Conservation (phyloP, 2,888 invertebrate species). For the Temnothorax unifasciatus region DNA sequence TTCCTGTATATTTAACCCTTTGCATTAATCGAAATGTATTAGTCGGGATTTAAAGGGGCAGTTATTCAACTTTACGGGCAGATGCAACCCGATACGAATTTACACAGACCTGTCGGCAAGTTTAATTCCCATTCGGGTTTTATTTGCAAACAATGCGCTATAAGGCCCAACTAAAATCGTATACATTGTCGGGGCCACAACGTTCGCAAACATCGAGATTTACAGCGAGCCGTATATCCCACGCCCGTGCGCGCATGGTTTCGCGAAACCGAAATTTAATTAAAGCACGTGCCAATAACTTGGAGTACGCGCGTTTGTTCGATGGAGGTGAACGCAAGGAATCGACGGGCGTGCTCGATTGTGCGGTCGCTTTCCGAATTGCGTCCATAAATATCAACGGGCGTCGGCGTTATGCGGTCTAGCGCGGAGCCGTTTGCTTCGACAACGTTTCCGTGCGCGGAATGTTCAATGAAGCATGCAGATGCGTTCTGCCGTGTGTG, state of each 20-base stretch:
- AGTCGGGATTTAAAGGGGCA: conserved; percentile 32
- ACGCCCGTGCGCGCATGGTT: conserved; percentile 35
- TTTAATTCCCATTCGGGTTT: conserved; percentile 50
- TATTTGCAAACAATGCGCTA: conserved; percentile 57
- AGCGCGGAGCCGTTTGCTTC: conserved; percentile 63
- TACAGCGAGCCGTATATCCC: conserved; percentile 59
- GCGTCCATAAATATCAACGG: conserved; percentile 75
- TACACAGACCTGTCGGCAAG: conserved; percentile 40
- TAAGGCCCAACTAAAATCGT: conserved; percentile 33
- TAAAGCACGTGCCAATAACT: conserved; percentile 65
- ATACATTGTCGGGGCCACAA: conserved; percentile 12
- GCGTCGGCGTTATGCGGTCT: conserved; percentile 58
- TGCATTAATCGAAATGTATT: conserved; percentile 39
- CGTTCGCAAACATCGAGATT: conserved; percentile 38
- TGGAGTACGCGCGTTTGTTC: conserved; percentile 35
- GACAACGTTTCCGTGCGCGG: conserved; percentile 78
- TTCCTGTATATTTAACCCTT: not conserved
- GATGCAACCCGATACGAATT: conserved; percentile 50
- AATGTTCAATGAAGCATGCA: conserved; percentile 80
- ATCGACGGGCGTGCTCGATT: conserved; percentile 34
- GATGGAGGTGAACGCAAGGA: conserved; percentile 29
- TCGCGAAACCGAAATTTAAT: conserved; percentile 67
- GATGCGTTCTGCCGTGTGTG: conserved; percentile 67
- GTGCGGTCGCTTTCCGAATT: conserved; percentile 63
- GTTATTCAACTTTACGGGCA: conserved; percentile 37